These are phyloP conservation scores for Hermetia illucens DNA, from an alignment of 1,140 invertebrate genomes.

Conservation along the genomic window DNA sequence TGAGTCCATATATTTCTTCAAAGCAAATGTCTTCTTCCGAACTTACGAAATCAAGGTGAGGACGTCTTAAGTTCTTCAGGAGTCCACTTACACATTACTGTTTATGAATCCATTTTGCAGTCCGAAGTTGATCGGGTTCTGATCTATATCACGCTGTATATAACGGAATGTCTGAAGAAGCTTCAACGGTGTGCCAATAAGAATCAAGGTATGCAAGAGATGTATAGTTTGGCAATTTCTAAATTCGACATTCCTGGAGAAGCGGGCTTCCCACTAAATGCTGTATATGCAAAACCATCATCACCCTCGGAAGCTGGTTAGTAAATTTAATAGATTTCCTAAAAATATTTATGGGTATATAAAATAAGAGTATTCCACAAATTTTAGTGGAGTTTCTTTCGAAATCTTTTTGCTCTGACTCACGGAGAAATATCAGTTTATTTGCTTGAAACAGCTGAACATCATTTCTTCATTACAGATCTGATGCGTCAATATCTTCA, in stretches of 20 bases:
- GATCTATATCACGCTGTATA: slow-evolving; percentile 97
- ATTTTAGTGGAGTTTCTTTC: no score
- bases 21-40: slow-evolving; percentile 98
- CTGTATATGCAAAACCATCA: slow-evolving; percentile 86
- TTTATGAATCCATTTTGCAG: slow-evolving; percentile 36
- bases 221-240: slow-evolving; percentile 89
- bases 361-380: no score
- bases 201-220: slow-evolving; percentile 83
- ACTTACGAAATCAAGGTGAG: slow-evolving; percentile 94
- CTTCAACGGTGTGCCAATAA: slow-evolving; percentile 83
- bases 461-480: slow-evolving; percentile 43
- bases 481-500: slow-evolving; percentile 84
- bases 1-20: slow-evolving; percentile 94
- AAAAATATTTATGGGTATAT: no score
- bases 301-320: slow-evolving; percentile 56
- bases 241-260: slow-evolving; percentile 97
- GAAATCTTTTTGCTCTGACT: no score
- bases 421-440: no score
- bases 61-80: no score
- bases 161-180: slow-evolving; percentile 94
- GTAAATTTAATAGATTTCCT: neutral
- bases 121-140: slow-evolving; percentile 89
- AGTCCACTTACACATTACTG: neutral
- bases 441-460: no score
- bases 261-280: slow-evolving; percentile 89